Evolutionary conservation across 2,113 vertebrate species (phyloP).

Genomic region (Lethenteron camtschaticum): DNA sequence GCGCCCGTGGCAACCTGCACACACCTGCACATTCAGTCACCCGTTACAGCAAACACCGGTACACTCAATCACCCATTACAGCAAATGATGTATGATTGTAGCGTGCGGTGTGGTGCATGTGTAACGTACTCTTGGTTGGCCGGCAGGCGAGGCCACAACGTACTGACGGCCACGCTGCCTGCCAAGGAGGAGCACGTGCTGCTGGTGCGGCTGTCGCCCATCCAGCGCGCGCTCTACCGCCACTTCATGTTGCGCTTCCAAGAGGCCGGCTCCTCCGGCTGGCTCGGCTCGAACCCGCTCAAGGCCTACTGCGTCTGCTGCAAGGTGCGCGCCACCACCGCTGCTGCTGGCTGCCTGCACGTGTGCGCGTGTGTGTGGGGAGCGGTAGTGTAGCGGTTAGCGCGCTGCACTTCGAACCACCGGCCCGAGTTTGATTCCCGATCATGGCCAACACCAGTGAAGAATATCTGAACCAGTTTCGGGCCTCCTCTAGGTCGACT

Average conservation of each 20-base stretch:
- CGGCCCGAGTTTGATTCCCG: too few species aligned
- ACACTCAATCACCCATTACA: too few species aligned
- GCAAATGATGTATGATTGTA: too few species aligned
- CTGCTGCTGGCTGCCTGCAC: too few species aligned
- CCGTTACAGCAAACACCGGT: too few species aligned
- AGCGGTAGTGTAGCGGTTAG: too few species aligned
- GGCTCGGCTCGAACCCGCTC: conserved; percentile 86
- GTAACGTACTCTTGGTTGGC: conserved; percentile 6
- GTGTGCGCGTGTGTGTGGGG: too few species aligned
- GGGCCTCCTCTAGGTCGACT: too few species aligned
- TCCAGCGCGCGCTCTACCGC: conserved; percentile 71
- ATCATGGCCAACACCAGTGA: too few species aligned
- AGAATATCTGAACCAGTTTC: too few species aligned
- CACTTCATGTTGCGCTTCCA: conserved; percentile 95
- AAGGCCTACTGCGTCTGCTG: conserved; percentile 98
- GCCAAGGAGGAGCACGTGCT: conserved; percentile 82
- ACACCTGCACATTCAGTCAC: too few species aligned
- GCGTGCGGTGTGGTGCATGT: background rate
- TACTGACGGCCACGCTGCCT: conserved; percentile 66
- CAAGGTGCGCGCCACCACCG: conserved; percentile 35
- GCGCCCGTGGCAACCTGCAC: conserved; percentile 8
- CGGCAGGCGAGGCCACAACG: conserved; percentile 67
- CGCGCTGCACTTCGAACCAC: too few species aligned
- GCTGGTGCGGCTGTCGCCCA: conserved; percentile 63
- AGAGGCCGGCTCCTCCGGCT: conserved; percentile 81